Evolutionary conservation across 2,113 vertebrate species (phyloP).

Genomic region (Microtus richardsoni): DNA sequence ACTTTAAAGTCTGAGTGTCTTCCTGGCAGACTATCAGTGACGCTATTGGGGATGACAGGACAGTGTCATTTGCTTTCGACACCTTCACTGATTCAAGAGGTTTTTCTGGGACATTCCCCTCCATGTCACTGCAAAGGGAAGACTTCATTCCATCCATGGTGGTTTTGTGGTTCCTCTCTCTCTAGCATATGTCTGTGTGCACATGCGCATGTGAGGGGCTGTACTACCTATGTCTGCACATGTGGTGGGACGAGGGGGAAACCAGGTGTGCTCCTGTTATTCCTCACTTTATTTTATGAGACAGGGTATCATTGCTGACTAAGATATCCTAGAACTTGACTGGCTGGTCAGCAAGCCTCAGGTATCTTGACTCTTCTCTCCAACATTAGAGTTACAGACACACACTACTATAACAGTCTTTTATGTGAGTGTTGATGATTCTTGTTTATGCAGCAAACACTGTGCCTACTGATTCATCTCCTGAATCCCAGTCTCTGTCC

Average conservation of each 20-base stretch:
- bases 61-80: rapidly evolving
- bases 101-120: neutral
- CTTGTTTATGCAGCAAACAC: rapidly evolving
- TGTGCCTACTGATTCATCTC: neutral
- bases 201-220: neutral
- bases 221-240: neutral
- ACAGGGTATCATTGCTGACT: neutral
- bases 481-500: neutral
- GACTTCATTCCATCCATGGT: no score
- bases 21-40: neutral
- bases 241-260: neutral
- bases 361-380: neutral
- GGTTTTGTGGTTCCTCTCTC: neutral
- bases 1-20: rapidly evolving
- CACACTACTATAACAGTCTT: neutral
- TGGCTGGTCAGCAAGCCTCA: neutral
- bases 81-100: neutral
- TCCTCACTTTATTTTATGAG: neutral
- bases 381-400: neutral
- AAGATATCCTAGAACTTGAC: neutral
- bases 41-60: rapidly evolving
- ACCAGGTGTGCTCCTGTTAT: neutral
- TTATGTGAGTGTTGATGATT: no score
- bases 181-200: rapidly evolving
- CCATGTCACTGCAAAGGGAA: no score